Percentiles rank a stretch among this genome's conserved stretches.
Evolutionary conservation across 2,113 vertebrate genomes (phyloP).

Genomic region (Tringa solitaria): DNA sequence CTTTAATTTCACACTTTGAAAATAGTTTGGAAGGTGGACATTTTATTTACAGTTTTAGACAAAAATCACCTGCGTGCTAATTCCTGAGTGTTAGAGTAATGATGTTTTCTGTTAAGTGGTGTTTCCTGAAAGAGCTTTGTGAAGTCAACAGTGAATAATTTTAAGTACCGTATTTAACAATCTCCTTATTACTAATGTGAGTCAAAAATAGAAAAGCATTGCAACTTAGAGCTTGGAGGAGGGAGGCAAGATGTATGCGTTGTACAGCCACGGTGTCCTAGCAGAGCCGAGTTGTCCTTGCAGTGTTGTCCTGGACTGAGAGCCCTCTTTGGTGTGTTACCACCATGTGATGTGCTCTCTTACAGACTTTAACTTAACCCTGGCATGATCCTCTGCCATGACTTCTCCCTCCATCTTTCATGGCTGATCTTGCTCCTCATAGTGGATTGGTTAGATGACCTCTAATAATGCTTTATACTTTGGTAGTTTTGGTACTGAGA

Average conservation of each 20-base stretch:
- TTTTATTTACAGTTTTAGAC: background rate
- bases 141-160: constrained; percentile 15
- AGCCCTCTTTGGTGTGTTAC: background rate
- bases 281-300: background rate
- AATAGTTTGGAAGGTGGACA: background rate
- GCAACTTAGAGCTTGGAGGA: background rate
- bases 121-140: background rate
- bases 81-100: background rate
- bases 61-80: background rate
- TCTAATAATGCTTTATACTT: background rate
- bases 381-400: background rate
- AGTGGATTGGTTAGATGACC: background rate
- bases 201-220: background rate
- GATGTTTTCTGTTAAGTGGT: background rate
- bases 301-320: background rate
- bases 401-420: background rate
- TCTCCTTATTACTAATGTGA: background rate
- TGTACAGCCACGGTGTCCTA: background rate
- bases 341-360: too few relatives aligned
- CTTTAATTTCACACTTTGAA: background rate
- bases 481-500: background rate
- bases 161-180: background rate
- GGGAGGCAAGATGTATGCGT: background rate
- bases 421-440: background rate
- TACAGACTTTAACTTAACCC: background rate